A percentile compares a stretch with the other conserved stretches of the same genome.
These are phyloP conservation scores for Tokudaia tokunoshimensis DNA, from an alignment of 2,797 vertebrate genomes.

Conservation along the genomic window DNA sequence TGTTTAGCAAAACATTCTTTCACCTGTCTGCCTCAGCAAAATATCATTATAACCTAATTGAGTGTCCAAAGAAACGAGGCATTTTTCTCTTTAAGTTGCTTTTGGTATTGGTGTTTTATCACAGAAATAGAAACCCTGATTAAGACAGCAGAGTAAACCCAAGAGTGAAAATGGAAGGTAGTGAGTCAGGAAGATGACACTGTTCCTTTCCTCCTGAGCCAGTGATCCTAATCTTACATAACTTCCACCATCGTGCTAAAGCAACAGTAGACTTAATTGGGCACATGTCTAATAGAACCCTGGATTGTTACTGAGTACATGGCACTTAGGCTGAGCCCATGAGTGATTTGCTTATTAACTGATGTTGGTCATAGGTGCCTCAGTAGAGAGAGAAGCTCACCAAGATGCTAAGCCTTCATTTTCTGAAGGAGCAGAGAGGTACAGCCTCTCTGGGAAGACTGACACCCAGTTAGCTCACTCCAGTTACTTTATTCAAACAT, in stretches of 20 bases:
- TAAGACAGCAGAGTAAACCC: not conserved
- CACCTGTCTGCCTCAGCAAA: not conserved
- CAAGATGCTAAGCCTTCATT: too few species aligned
- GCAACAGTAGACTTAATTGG: constrained; percentile 11
- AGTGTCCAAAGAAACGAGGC: not conserved
- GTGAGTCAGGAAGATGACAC: not conserved
- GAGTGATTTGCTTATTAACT: not conserved
- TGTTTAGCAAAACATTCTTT: not conserved
- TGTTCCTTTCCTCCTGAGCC: not conserved
- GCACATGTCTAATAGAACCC: constrained; percentile 31
- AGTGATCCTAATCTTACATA: not conserved
- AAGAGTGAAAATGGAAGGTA: not conserved
- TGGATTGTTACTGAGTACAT: not conserved
- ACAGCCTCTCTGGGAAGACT: not conserved
- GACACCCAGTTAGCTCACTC: not conserved
- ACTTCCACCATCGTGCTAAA: constrained; percentile 13
- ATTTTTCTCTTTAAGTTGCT: not conserved
- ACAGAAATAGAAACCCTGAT: not conserved
- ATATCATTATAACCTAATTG: not conserved
- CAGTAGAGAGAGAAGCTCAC: too few species aligned
- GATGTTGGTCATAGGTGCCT: not conserved
- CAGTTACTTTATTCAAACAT: not conserved
- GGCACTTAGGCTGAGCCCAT: not conserved
- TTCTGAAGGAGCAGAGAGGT: too few species aligned
- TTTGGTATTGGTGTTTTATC: not conserved